phyloP scores from a whole-genome alignment of 2,113 vertebrate species.

The Noctilio leporinus region DNA sequence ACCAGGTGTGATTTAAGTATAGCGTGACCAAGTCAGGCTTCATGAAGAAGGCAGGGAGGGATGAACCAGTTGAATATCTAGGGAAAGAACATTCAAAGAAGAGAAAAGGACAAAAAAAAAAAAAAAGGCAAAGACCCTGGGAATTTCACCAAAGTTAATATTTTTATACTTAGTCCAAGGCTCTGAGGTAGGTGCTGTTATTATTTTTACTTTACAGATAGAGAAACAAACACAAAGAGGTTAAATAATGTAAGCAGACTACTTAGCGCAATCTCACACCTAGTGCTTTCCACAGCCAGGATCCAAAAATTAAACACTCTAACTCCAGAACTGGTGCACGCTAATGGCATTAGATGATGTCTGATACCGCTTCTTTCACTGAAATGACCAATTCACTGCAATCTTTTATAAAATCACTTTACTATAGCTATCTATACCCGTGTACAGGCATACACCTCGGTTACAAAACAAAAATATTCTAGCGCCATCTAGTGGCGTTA shows the following conservation, averaged over 20 bases:
- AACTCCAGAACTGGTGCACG: background rate
- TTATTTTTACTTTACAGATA: background rate
- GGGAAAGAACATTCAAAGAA: background rate
- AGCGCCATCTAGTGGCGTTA: conserved; percentile 10
- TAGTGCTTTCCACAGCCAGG: background rate
- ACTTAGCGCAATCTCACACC: background rate
- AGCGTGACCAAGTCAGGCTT: background rate
- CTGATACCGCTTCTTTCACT: background rate
- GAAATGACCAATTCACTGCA: background rate
- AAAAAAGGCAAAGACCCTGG: background rate
- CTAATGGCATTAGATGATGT: background rate
- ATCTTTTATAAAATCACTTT: background rate
- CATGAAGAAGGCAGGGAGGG: background rate
- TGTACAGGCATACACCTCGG: rapidly evolving
- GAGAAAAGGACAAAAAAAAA: background rate
- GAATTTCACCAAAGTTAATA: background rate
- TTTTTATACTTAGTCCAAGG: background rate
- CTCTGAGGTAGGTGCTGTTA: background rate
- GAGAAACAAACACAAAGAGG: background rate
- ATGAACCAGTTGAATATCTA: background rate
- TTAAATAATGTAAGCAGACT: background rate
- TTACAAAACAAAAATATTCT: background rate
- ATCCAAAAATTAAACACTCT: background rate
- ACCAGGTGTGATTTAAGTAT: background rate
- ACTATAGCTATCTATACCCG: background rate